A percentile compares a stretch with the other conserved stretches of the same genome.
Evolutionary conservation across 2,888 invertebrate species (phyloP).

Genomic region (Napeogenes sylphis): DNA sequence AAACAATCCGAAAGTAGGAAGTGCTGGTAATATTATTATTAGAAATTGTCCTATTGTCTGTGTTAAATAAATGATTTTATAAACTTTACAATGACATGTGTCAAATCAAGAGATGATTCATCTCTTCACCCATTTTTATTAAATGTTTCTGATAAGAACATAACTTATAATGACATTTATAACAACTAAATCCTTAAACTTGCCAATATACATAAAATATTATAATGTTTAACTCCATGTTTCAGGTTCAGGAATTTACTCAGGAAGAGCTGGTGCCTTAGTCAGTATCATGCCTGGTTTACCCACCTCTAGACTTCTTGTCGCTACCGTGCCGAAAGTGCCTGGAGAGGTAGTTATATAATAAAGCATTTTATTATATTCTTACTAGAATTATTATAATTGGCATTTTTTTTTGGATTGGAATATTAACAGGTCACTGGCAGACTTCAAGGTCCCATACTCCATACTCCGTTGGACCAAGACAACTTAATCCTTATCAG

Average conservation of each 20-base stretch:
- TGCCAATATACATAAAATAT: no score
- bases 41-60: not conserved
- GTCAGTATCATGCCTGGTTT: constrained; percentile 66
- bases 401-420: no score
- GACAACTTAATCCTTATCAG: constrained; percentile 60
- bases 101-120: not conserved
- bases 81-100: not conserved
- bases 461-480: constrained; percentile 52
- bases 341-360: constrained; percentile 54
- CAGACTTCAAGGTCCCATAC: constrained; percentile 54
- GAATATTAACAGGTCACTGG: constrained; percentile 43
- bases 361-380: not conserved
- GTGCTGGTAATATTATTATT: constrained; percentile 58
- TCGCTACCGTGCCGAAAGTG: constrained; percentile 67
- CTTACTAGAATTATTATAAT: not conserved
- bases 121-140: no score
- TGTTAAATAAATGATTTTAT: not conserved
- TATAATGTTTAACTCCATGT: constrained; percentile 14
- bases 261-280: constrained; percentile 72
- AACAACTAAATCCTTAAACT: no score
- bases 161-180: no score
- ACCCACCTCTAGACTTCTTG: constrained; percentile 58
- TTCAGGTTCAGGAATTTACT: constrained; percentile 86
- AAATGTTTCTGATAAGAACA: no score
- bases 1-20: constrained; percentile 78